Percentiles rank a stretch among this genome's conserved stretches.
Conservation (phyloP, 1,140 invertebrate species). For the Coenobita brevimanus region DNA sequence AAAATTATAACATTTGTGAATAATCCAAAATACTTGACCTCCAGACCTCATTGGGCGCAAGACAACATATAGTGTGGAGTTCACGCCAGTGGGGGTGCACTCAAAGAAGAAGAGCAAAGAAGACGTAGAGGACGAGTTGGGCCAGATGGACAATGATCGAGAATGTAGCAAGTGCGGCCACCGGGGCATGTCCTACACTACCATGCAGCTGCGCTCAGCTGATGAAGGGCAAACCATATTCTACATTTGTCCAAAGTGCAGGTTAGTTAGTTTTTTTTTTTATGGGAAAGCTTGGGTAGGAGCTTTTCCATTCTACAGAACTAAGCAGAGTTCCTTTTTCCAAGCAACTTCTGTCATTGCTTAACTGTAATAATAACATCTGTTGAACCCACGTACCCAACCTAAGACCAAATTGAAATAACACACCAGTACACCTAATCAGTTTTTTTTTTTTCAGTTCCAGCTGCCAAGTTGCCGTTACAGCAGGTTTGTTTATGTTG, state of each 20-base stretch:
- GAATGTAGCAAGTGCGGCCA: constrained; percentile 92
- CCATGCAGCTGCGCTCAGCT: constrained; percentile 93
- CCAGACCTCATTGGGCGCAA: constrained; percentile 15
- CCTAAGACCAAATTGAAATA: too few relatives aligned
- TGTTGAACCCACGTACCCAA: too few relatives aligned
- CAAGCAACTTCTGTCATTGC: too few relatives aligned
- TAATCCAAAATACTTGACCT: not conserved
- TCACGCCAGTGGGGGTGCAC: not conserved
- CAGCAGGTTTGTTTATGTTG: constrained; percentile 6
- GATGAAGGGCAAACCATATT: constrained; percentile 99
- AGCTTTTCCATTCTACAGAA: too few relatives aligned
- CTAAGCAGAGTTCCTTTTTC: too few relatives aligned
- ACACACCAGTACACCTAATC: too few relatives aligned
- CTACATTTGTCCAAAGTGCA: constrained; percentile 96
- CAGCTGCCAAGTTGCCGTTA: not conserved
- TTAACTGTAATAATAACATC: too few relatives aligned
- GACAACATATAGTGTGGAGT: constrained; percentile 12
- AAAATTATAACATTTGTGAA: too few relatives aligned
- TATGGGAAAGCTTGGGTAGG: too few relatives aligned
- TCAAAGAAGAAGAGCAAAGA: not conserved
- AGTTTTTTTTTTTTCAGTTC: too few relatives aligned
- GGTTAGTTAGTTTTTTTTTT: too few relatives aligned
- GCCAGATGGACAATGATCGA: constrained; percentile 72
- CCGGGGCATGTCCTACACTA: constrained; percentile 95
- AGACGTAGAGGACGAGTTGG: constrained; percentile 3